Conservation (phyloP, 2,888 invertebrate species). For the Polydrusus pterygomalis region DNA sequence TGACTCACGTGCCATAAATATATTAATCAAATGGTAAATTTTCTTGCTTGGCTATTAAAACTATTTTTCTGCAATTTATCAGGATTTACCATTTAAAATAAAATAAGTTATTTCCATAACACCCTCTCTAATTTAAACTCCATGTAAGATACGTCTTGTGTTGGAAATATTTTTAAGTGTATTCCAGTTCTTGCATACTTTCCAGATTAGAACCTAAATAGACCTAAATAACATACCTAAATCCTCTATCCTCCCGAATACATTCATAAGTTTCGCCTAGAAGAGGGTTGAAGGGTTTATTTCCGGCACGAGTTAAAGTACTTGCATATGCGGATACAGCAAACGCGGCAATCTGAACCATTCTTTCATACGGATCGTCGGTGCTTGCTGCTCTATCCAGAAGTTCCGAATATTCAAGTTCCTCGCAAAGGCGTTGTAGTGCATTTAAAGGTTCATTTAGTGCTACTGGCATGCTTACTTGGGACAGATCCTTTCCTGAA, state of each 20-base stretch:
- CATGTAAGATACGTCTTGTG: too few species aligned
- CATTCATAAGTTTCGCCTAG: constrained; percentile 90
- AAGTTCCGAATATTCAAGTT: constrained; percentile 87
- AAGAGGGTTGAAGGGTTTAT: constrained; percentile 90
- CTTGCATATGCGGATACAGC: constrained; percentile 87
- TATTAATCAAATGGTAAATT: too few species aligned
- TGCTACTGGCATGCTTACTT: constrained; percentile 91
- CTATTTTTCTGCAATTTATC: too few species aligned
- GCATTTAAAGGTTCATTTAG: constrained; percentile 89
- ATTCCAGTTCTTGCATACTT: too few species aligned
- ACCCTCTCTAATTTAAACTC: too few species aligned
- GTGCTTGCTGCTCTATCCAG: constrained; percentile 83
- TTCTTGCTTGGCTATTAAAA: too few species aligned
- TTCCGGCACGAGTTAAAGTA: constrained; percentile 83
- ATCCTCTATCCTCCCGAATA: constrained; percentile 84
- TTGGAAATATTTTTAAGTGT: too few species aligned
- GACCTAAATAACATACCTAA: constrained; percentile 70
- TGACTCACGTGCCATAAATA: too few species aligned
- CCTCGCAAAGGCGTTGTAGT: constrained; percentile 87
- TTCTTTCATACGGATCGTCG: constrained; percentile 80
- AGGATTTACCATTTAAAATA: too few species aligned
- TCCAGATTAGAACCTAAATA: too few species aligned
- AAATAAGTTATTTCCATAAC: too few species aligned
- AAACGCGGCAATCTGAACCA: constrained; percentile 86
- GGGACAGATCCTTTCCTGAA: constrained; percentile 82